Conservation (phyloP, 2,113 vertebrate species). For the Rattus norvegicus region DNA sequence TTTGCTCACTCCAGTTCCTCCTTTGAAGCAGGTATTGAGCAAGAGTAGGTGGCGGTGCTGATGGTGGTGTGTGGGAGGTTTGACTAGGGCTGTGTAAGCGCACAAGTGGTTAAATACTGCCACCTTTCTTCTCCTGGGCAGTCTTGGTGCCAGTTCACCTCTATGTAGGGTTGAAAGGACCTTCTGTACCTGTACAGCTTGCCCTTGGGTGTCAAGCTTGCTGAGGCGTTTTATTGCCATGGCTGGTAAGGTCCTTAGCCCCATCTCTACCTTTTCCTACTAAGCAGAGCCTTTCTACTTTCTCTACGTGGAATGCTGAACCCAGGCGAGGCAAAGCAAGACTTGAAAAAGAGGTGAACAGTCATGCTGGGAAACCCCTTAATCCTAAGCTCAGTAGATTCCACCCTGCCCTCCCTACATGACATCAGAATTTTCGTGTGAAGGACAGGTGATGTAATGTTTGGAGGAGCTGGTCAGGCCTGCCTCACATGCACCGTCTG, state of each 20-base stretch:
- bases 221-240: not conserved
- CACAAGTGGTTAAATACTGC: constrained; percentile 61
- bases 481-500: not conserved
- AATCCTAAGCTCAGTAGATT: not conserved
- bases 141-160: not conserved
- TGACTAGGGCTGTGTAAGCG: not conserved
- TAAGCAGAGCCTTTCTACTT: not conserved
- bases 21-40: constrained; percentile 50
- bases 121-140: constrained; percentile 36
- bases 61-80: not conserved
- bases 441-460: not conserved
- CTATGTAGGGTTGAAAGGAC: not conserved
- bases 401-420: not conserved
- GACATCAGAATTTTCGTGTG: constrained; percentile 24
- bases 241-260: not conserved
- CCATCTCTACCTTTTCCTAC: not conserved
- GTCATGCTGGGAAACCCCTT: not conserved
- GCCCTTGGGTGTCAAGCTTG: not conserved
- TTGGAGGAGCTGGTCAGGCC: not conserved
- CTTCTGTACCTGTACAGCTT: not conserved
- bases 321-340: not conserved
- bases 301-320: not conserved
- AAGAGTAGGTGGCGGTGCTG: constrained; percentile 1
- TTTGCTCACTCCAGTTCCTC: not conserved
- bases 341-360: not conserved